Conservation (phyloP, 2,888 invertebrate species). For the Epinotia bilunana region DNA sequence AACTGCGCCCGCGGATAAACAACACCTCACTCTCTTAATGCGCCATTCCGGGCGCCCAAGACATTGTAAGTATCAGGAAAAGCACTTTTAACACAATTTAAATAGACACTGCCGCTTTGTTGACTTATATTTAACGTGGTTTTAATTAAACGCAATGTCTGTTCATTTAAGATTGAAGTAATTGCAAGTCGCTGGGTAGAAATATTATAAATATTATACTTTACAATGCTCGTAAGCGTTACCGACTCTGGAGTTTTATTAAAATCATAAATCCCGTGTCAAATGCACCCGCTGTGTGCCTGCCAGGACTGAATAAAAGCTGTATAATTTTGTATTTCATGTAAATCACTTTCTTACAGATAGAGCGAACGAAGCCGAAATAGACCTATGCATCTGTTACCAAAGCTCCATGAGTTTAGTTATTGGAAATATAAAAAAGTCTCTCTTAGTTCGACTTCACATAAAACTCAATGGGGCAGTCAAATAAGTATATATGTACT, state of each 20-base stretch:
- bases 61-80: conserved; percentile 29
- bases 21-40: conserved; percentile 65
- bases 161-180: conserved; percentile 48
- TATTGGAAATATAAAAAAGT: conserved; percentile 23
- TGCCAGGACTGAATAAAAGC: conserved; percentile 71
- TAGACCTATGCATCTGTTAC: conserved; percentile 51
- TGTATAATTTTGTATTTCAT: conserved; percentile 72
- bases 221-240: conserved; percentile 70
- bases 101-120: conserved; percentile 52
- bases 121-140: conserved; percentile 55
- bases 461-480: not conserved
- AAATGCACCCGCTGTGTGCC: conserved; percentile 77
- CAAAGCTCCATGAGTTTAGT: conserved; percentile 39
- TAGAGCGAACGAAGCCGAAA: conserved; percentile 57
- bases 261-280: conserved; percentile 83
- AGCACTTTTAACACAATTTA: conserved; percentile 42
- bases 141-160: conserved; percentile 62
- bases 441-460: conserved; percentile 1
- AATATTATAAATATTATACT: conserved; percentile 66
- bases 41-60: conserved; percentile 63
- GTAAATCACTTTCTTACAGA: conserved; percentile 63
- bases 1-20: conserved; percentile 66
- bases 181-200: conserved; percentile 60
- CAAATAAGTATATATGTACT: not conserved
- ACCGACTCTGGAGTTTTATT: conserved; percentile 77